These are phyloP conservation scores for Eretmodus cyanostictus DNA, from an alignment of 2,113 vertebrate species.

Conservation along the genomic window DNA sequence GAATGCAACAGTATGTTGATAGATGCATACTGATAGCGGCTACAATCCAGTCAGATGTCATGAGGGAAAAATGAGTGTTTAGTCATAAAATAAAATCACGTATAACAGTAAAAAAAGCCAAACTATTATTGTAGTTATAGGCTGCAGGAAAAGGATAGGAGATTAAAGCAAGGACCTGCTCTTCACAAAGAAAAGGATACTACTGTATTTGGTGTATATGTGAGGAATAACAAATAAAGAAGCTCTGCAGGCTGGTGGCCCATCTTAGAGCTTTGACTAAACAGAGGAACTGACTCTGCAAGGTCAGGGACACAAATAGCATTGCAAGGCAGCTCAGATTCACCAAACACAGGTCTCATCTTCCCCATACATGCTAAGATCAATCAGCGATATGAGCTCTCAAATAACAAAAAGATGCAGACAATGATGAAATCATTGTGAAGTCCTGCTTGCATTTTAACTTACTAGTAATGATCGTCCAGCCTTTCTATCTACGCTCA, in stretches of 20 bases:
- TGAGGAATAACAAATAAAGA: background rate
- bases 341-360: background rate
- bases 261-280: background rate
- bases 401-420: background rate
- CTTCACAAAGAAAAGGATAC: background rate
- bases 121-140: background rate
- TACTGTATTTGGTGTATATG: background rate
- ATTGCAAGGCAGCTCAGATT: background rate
- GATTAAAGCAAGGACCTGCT: background rate
- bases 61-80: background rate
- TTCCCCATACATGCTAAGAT: background rate
- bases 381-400: background rate
- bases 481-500: background rate
- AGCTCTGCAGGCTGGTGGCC: background rate
- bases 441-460: background rate
- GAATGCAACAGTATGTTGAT: background rate
- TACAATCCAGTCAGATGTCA: background rate
- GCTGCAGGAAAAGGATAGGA: background rate
- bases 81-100: background rate
- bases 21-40: background rate
- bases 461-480: background rate
- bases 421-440: background rate
- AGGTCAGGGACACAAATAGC: conserved; percentile 13
- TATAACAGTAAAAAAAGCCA: background rate
- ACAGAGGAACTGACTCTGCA: conserved; percentile 11